phyloP scores from a whole-genome alignment of 2,113 vertebrate genomes.

The Oreochromis niloticus region DNA sequence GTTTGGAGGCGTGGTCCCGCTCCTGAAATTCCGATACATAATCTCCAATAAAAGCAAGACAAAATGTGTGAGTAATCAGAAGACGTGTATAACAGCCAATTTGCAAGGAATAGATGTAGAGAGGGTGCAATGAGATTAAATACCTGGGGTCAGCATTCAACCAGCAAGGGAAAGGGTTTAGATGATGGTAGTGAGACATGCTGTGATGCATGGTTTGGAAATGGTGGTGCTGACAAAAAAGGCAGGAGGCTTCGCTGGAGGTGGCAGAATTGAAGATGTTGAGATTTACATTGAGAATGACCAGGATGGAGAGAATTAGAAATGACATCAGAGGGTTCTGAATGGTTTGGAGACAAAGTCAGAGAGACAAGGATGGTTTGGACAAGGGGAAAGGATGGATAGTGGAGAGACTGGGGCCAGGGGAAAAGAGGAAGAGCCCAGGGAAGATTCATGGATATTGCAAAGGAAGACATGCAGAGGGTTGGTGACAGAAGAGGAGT shows the following conservation, averaged over 20 bases:
- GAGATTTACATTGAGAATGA: background rate
- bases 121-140: background rate
- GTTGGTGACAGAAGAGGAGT: background rate
- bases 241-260: background rate
- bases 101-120: background rate
- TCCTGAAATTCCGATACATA: background rate
- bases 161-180: background rate
- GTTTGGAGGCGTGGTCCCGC: background rate
- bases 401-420: background rate
- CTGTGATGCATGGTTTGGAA: background rate
- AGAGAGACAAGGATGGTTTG: background rate
- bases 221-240: background rate
- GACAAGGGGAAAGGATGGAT: background rate
- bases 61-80: background rate
- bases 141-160: background rate
- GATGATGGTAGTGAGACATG: background rate
- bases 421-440: background rate
- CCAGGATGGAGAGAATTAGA: background rate
- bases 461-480: background rate
- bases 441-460: background rate
- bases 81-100: background rate
- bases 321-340: background rate
- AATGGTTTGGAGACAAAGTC: background rate
- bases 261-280: background rate
- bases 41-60: background rate